Percentiles rank a stretch among this genome's conserved stretches.
These are phyloP conservation scores for Alentia gelatinosa DNA, from an alignment of 2,888 invertebrate species.

Conservation along the genomic window DNA sequence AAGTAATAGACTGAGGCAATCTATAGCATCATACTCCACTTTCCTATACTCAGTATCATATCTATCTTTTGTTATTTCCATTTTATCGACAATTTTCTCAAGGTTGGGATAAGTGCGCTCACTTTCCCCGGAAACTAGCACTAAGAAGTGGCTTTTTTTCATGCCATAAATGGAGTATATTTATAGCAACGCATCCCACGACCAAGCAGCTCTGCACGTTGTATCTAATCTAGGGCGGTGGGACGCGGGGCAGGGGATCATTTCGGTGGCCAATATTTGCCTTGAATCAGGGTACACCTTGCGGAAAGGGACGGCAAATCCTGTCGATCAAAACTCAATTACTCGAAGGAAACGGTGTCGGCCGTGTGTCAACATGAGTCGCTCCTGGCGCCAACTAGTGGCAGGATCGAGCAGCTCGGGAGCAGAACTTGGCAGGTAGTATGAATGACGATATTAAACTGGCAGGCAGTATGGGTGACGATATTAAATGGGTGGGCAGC, in stretches of 20 bases:
- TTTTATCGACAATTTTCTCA: too few relatives aligned
- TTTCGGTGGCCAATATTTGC: conserved; percentile 42
- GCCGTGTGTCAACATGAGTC: conserved; percentile 21
- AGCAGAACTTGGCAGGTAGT: too few relatives aligned
- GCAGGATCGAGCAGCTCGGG: not conserved
- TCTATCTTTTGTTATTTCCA: too few relatives aligned
- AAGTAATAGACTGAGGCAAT: too few relatives aligned
- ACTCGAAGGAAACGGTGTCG: conserved; percentile 47
- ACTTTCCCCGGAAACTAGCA: too few relatives aligned
- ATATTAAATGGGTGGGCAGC: too few relatives aligned
- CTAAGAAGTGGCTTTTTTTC: too few relatives aligned
- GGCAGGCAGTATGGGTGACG: too few relatives aligned
- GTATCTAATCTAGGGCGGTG: conserved; percentile 16
- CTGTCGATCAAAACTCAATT: conserved; percentile 53
- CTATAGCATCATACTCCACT: too few relatives aligned
- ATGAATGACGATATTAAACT: not conserved
- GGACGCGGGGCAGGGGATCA: conserved; percentile 25
- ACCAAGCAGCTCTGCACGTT: not conserved
- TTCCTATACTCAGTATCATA: too few relatives aligned
- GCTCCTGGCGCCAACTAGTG: not conserved
- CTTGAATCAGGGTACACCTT: conserved; percentile 48
- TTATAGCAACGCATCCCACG: not conserved
- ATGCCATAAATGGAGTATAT: not conserved
- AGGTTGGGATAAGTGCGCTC: too few relatives aligned
- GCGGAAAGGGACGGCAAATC: conserved; percentile 45